A percentile compares a stretch with the other conserved stretches of the same genome.
phyloP scores from a whole-genome alignment of 2,113 vertebrate species.

The Daboia siamensis region DNA sequence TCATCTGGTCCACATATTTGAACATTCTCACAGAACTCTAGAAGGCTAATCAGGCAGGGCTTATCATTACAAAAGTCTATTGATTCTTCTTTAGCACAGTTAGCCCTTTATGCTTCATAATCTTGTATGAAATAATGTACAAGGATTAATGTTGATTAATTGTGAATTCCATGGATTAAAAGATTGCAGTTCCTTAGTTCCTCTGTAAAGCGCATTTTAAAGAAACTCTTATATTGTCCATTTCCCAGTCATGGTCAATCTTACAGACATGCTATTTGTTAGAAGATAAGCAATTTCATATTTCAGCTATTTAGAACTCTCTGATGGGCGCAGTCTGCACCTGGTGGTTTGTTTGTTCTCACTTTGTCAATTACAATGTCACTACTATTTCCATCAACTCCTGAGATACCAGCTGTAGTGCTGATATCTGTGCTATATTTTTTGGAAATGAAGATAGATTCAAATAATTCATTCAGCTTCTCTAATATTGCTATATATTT shows the following conservation, averaged over 20 bases:
- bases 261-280: not conserved
- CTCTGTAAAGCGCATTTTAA: not conserved
- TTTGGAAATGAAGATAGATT: not conserved
- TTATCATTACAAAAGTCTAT: not conserved
- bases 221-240: not conserved
- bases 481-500: not conserved
- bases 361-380: not conserved
- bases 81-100: not conserved
- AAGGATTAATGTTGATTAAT: not conserved
- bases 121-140: not conserved
- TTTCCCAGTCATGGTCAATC: not conserved
- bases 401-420: not conserved
- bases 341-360: not conserved
- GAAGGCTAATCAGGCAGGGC: not conserved
- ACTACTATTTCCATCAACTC: not conserved
- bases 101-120: not conserved
- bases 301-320: not conserved
- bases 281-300: not conserved
- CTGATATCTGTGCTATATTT: not conserved
- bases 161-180: not conserved
- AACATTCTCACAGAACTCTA: not conserved
- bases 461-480: not conserved
- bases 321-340: not conserved
- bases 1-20: not conserved
- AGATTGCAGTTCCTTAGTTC: not conserved